Conservation (phyloP, 2,888 invertebrate species). For the Gasteruption jaculator region DNA sequence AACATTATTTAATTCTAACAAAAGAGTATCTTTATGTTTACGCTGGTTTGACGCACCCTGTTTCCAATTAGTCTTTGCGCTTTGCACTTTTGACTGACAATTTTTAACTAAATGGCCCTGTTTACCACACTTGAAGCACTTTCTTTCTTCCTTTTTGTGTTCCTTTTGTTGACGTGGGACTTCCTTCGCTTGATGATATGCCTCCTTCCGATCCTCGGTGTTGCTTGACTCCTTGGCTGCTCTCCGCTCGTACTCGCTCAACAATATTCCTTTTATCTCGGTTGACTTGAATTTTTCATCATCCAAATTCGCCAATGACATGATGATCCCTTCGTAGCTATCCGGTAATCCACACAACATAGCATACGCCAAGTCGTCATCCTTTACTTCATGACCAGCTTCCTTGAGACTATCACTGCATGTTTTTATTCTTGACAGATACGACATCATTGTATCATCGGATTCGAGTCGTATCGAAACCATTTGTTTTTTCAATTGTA, state of each 20-base stretch:
- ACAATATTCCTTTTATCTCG: slow-evolving; percentile 4
- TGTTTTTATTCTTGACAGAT: too few relatives aligned
- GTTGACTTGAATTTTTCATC: background rate
- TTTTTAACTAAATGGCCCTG: background rate
- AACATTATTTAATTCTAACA: slow-evolving; percentile 4
- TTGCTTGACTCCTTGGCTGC: background rate
- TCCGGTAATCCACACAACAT: too few relatives aligned
- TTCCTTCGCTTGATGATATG: too few relatives aligned
- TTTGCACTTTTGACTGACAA: background rate
- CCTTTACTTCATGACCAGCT: too few relatives aligned
- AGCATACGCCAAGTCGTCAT: too few relatives aligned
- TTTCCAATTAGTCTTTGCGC: background rate
- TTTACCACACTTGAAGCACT: slow-evolving; percentile 6
- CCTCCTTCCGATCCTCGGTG: too few relatives aligned
- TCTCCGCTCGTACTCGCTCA: slow-evolving; percentile 2
- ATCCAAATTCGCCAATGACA: too few relatives aligned
- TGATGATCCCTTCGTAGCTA: background rate
- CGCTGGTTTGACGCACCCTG: background rate
- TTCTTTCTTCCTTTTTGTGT: too few relatives aligned
- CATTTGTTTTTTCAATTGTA: slow-evolving; percentile 4
- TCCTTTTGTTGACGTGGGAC: too few relatives aligned
- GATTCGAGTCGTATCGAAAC: slow-evolving; percentile 1
- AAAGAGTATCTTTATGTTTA: background rate
- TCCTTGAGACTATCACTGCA: too few relatives aligned
- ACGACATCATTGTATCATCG: too few relatives aligned